These are phyloP conservation scores for Heliconius charithonia DNA, from an alignment of 2,888 invertebrate species.

Conservation along the genomic window DNA sequence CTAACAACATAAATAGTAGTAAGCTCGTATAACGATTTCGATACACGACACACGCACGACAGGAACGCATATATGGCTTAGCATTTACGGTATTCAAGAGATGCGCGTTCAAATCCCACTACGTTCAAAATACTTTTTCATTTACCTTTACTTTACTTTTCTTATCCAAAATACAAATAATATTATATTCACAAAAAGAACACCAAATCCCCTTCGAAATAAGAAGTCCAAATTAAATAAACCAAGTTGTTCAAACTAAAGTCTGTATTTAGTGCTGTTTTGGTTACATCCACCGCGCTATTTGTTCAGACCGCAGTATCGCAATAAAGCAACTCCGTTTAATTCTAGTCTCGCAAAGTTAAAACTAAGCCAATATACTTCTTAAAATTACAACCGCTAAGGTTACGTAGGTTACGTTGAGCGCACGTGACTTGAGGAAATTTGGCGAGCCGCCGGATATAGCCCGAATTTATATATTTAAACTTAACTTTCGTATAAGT, in stretches of 20 bases:
- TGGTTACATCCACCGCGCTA: constrained; percentile 48
- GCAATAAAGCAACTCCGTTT: constrained; percentile 66
- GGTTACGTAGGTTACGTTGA: constrained; percentile 64
- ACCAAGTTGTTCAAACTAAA: constrained; percentile 38
- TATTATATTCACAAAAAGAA: not conserved
- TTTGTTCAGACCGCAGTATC: constrained; percentile 50
- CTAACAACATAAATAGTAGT: too few species aligned
- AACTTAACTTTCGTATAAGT: constrained; percentile 35
- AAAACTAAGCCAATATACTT: constrained; percentile 80
- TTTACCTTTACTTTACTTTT: too few species aligned
- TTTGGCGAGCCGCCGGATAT: constrained; percentile 64
- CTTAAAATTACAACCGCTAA: constrained; percentile 65
- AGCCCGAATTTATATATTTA: constrained; percentile 47
- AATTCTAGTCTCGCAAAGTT: constrained; percentile 66
- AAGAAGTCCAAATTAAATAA: constrained; percentile 44
- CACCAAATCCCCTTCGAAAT: constrained; percentile 27
- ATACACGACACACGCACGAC: too few species aligned
- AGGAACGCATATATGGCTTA: too few species aligned
- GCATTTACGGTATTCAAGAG: too few species aligned
- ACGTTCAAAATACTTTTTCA: too few species aligned
- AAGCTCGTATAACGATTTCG: too few species aligned
- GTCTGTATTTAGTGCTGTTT: constrained; percentile 40
- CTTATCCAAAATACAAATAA: not conserved
- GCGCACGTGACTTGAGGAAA: constrained; percentile 63
- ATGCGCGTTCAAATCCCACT: too few species aligned